A percentile compares a stretch with the other conserved stretches of the same genome.
These are phyloP conservation scores for Hyla sarda DNA, from an alignment of 2,113 vertebrate genomes.

Conservation along the genomic window DNA sequence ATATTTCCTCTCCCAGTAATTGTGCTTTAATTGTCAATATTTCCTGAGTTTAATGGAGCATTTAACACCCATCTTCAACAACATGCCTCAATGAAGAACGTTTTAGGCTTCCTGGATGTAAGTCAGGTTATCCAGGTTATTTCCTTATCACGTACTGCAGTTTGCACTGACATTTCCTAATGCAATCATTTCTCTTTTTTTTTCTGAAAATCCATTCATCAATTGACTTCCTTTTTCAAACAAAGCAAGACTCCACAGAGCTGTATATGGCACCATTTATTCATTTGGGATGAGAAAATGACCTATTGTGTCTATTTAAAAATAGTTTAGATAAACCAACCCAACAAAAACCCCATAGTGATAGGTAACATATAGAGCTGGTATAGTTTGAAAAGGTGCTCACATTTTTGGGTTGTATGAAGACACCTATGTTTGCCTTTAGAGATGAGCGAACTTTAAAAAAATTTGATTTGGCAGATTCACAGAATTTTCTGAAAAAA, in stretches of 20 bases:
- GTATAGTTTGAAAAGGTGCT: no score
- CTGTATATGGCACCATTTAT: not conserved
- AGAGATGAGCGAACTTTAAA: no score
- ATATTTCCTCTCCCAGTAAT: not conserved
- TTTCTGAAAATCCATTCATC: slow-evolving; percentile 28
- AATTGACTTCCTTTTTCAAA: slow-evolving; percentile 41
- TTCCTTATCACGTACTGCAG: slow-evolving; percentile 55
- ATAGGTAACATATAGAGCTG: no score
- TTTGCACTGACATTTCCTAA: slow-evolving; percentile 44
- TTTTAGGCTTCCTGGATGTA: slow-evolving; percentile 36
- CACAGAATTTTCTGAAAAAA: no score
- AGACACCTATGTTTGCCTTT: no score
- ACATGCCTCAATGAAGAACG: slow-evolving; percentile 29
- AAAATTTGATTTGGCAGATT: no score
- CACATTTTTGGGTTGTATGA: no score
- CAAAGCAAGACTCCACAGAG: slow-evolving; percentile 1
- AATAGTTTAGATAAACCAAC: no score
- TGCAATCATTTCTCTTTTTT: slow-evolving; percentile 12
- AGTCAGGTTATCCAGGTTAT: slow-evolving; percentile 19
- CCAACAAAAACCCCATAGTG: no score
- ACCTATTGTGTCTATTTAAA: not conserved
- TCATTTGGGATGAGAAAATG: not conserved
- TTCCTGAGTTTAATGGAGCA: slow-evolving; percentile 28
- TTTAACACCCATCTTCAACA: slow-evolving; percentile 23
- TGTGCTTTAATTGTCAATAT: slow-evolving; percentile 1